Base-by-base conservation (phyloP, 2,113 vertebrate species). In the Zonotrichia leucophrys region DNA sequence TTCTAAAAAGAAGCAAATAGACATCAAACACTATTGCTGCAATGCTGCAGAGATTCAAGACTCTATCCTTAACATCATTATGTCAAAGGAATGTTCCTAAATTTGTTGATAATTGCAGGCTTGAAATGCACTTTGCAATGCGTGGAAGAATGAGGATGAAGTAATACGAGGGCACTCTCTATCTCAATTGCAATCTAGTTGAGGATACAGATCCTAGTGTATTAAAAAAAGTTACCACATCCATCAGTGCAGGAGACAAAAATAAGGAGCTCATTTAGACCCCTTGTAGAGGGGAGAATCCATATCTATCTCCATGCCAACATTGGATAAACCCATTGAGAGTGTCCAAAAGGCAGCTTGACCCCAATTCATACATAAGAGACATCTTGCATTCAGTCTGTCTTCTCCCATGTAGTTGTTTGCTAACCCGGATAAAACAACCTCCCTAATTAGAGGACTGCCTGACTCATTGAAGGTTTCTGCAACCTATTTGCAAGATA, bases 341-440 rank as follows among this genome's bases (percentile, higher is more conserved):
- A 67, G 13, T 37, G 30, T 50, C 31, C 21, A 68, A 49, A 58
- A 50, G 25, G 4, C 13, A 67, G 21, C 31, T 76, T 17, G 9
- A 16, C 17, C 37, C 11, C 14, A 30, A 6, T 25, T 35, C 21
- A 27, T 27, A 5, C 37, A 50, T 0, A 3, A 4, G 35, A 42
- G 31, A 18, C 2, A 0, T 15, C 11, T 50, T 42, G 20, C 25
- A 42, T 12, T n/a, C 15, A 0, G 0, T 35, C 31, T 25, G 16
- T 24, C 52, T 42, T 67, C 31, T 42, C 12, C 52, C 13, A 35
- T 16, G 10, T 4, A 30, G 15, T 28, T 39, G 15, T 41, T 58
- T n/a, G 5, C 21, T 67, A 35, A 50, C 13, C 11, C 1, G 1
- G 31, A 59, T 22, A 59, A 66, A 58, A 49, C 24, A 9, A 24